Conservation (phyloP, 2,888 invertebrate genomes). For the Trachelus iudaicus region DNA sequence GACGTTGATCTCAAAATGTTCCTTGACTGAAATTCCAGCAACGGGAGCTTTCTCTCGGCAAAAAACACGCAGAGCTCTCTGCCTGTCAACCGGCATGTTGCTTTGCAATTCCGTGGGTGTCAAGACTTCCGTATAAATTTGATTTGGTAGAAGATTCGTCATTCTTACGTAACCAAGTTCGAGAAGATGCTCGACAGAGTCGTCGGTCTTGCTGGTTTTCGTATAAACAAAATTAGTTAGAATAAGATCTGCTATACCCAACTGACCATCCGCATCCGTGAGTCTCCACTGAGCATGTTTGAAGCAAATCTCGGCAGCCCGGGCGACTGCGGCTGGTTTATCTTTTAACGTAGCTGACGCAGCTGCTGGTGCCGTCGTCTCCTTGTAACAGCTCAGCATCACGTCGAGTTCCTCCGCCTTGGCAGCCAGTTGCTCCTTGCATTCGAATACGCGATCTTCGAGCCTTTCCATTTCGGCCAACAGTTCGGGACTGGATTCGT, state of each 20-base stretch:
- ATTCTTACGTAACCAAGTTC: constrained; percentile 96
- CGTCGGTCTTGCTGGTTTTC: constrained; percentile 95
- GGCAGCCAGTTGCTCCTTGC: constrained; percentile 87
- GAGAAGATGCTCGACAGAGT: constrained; percentile 96
- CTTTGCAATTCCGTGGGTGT: constrained; percentile 83
- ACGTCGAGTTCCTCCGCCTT: constrained; percentile 95
- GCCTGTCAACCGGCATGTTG: constrained; percentile 89
- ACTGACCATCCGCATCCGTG: constrained; percentile 97
- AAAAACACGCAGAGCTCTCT: constrained; percentile 90
- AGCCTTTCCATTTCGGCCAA: constrained; percentile 78
- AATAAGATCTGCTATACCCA: constrained; percentile 95
- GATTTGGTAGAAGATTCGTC: constrained; percentile 94
- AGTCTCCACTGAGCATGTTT: constrained; percentile 98
- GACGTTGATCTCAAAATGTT: constrained; percentile 98
- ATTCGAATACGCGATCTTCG: constrained; percentile 84
- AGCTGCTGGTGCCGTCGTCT: constrained; percentile 73
- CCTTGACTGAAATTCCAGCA: constrained; percentile 98
- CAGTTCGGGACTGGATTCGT: constrained; percentile 73
- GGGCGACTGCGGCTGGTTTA: constrained; percentile 80
- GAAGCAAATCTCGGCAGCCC: constrained; percentile 96
- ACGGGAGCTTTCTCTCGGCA: constrained; percentile 97
- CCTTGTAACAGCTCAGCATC: constrained; percentile 93
- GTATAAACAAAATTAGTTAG: constrained; percentile 97
- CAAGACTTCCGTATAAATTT: constrained; percentile 90
- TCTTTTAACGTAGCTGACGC: constrained; percentile 73